Percentiles rank a stretch among this genome's conserved stretches.
Conservation (phyloP, 2,113 vertebrate species). For the Thomomys bottae region DNA sequence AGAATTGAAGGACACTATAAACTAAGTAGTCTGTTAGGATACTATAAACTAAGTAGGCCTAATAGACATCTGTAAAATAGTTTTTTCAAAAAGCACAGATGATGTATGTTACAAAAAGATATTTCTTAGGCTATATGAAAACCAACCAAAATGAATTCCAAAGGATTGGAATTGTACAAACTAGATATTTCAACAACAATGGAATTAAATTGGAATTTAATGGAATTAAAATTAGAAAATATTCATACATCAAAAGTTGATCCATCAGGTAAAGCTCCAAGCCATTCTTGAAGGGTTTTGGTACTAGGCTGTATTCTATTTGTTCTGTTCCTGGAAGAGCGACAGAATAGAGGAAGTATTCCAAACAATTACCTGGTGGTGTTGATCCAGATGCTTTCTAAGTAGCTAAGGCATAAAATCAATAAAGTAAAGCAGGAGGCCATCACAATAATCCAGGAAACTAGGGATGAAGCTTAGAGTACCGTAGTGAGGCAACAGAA, state of each 20-base stretch:
- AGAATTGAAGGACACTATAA: background rate
- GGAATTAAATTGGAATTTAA: slow-evolving; percentile 3
- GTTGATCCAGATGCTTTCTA: background rate
- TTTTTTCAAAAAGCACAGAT: background rate
- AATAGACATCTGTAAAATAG: background rate
- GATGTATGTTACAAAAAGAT: too few relatives aligned
- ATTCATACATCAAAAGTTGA: too few relatives aligned
- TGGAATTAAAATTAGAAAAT: slow-evolving; percentile 42
- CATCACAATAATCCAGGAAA: background rate
- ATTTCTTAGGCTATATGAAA: background rate
- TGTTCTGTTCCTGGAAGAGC: background rate
- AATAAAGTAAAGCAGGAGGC: background rate
- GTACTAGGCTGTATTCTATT: background rate
- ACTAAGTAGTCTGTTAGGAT: too few relatives aligned
- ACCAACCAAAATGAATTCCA: background rate
- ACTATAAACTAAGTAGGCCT: background rate
- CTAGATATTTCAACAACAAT: background rate
- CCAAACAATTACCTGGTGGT: background rate
- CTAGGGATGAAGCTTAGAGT: background rate
- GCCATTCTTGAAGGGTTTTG: background rate
- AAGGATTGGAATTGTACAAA: slow-evolving; percentile 14
- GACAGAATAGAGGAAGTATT: background rate
- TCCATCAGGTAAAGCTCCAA: background rate
- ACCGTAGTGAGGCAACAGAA: accelerated
- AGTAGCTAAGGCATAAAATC: background rate